phyloP scores from a whole-genome alignment of 53 echinoderm and acorn worm species.

The Echinarachnius parma region DNA sequence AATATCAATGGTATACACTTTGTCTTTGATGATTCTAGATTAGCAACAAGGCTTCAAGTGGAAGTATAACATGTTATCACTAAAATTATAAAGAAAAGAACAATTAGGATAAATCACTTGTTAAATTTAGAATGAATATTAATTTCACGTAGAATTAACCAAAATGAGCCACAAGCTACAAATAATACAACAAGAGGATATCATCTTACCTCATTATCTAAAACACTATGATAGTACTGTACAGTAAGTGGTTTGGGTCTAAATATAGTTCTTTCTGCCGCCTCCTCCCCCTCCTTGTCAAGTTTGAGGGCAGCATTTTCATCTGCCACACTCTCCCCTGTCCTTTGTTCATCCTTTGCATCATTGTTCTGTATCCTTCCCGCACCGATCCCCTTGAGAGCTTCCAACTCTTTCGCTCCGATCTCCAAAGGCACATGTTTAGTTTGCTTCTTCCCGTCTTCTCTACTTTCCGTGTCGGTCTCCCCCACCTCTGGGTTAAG shows the following conservation, averaged over 20 bases:
- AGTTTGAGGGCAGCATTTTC: conserved; percentile 17
- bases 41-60: no score
- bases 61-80: no score
- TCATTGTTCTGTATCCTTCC: neutral
- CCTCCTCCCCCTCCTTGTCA: neutral
- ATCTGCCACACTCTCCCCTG: conserved; percentile 22
- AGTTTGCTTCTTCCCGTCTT: neutral
- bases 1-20: no score
- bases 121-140: no score
- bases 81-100: no score
- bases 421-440: neutral
- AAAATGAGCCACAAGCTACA: no score
- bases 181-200: no score
- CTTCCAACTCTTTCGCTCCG: neutral
- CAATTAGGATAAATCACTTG: no score
- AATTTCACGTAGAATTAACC: no score
- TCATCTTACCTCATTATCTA: conserved; percentile 46
- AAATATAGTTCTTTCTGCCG: conserved; percentile 18
- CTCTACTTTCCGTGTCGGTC: neutral
- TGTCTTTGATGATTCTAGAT: no score
- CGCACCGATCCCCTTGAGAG: neutral
- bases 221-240: conserved; percentile 35
- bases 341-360: conserved; percentile 15
- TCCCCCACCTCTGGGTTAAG: no score
- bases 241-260: conserved; percentile 32